Percentiles rank a stretch among this genome's conserved stretches.
Evolutionary conservation across 2,113 vertebrate species (phyloP).

Genomic region (Lutjanus erythropterus): DNA sequence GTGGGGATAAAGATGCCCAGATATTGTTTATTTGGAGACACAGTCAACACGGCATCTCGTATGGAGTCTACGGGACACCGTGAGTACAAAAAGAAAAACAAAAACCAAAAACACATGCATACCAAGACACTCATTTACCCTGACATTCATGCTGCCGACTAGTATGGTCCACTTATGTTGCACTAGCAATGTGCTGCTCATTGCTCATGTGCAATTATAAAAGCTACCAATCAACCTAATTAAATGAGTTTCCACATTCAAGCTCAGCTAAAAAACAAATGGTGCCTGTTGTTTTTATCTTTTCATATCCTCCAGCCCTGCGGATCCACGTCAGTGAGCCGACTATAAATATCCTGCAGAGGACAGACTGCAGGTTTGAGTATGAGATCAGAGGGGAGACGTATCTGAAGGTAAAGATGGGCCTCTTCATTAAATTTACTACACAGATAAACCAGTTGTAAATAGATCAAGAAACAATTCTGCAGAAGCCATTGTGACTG

Average conservation of each 20-base stretch:
- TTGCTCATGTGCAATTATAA: slow-evolving; percentile 1
- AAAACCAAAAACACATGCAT: not conserved
- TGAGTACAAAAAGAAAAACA: slow-evolving; percentile 83
- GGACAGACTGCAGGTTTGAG: slow-evolving; percentile 92
- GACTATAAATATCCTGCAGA: slow-evolving; percentile 92
- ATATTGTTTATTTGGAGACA: slow-evolving; percentile 96
- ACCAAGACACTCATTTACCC: not conserved
- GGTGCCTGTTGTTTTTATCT: slow-evolving; percentile 7
- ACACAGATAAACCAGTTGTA: not conserved
- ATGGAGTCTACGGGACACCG: slow-evolving; percentile 97
- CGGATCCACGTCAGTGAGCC: slow-evolving; percentile 94
- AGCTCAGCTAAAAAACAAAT: not conserved
- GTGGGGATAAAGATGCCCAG: slow-evolving; percentile 98
- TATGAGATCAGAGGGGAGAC: slow-evolving; percentile 94
- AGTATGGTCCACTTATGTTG: not conserved
- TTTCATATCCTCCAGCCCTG: slow-evolving; percentile 68
- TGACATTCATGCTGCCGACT: slow-evolving; percentile 5
- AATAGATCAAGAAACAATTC: not conserved
- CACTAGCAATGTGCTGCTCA: not conserved
- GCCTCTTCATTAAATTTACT: not conserved
- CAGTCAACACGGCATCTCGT: slow-evolving; percentile 94
- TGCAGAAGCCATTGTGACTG: not conserved
- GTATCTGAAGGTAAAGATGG: slow-evolving; percentile 89
- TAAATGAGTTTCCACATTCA: not conserved
- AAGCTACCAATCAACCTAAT: slow-evolving; percentile 18